phyloP scores from a whole-genome alignment of 2,888 invertebrate genomes.

The Oscheius sp. region DNA sequence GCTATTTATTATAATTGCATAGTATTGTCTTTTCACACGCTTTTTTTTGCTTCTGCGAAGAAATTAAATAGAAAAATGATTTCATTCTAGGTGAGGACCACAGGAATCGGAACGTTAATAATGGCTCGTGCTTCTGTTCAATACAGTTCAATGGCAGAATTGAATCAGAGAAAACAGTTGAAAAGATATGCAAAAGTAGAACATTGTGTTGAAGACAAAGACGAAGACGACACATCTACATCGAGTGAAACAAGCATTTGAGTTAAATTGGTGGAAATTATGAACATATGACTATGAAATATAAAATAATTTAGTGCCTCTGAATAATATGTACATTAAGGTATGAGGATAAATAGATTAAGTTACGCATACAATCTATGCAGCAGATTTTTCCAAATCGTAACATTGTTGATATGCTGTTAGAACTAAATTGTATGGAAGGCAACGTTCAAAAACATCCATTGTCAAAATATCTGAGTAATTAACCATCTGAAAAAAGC shows the following conservation, averaged over 20 bases:
- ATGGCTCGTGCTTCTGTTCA: conserved; percentile 57
- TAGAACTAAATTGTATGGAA: conserved; percentile 95
- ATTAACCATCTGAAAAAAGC: conserved; percentile 82
- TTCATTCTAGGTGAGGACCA: conserved; percentile 42
- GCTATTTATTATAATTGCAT: no score
- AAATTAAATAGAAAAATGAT: not conserved
- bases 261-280: no score
- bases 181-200: not conserved
- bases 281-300: no score
- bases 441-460: conserved; percentile 97
- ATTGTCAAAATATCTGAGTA: conserved; percentile 97
- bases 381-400: conserved; percentile 30
- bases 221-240: not conserved
- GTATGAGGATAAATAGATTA: no score
- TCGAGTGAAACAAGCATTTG: not conserved
- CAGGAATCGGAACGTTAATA: conserved; percentile 52
- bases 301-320: not conserved
- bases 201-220: not conserved
- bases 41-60: no score
- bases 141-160: no score
- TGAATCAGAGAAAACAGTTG: conserved; percentile 27
- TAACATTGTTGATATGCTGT: conserved; percentile 86
- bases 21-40: no score
- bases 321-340: no score
- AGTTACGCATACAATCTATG: no score